Percentiles rank a stretch among this genome's conserved stretches.
Conservation (phyloP, 1,140 invertebrate genomes). For the Meloidogyne floridensis region DNA sequence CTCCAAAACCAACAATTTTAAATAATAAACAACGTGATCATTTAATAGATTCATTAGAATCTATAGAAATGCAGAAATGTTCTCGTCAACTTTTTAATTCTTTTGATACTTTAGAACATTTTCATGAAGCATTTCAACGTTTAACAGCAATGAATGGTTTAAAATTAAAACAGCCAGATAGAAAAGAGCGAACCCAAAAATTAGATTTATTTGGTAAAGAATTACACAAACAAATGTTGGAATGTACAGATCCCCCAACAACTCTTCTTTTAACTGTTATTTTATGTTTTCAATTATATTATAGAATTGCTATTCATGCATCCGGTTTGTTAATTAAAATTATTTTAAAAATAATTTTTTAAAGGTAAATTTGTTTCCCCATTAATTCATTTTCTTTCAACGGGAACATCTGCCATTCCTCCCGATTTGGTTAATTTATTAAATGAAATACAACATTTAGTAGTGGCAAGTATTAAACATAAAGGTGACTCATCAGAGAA, state of each 20-base stretch:
- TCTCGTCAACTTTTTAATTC: conserved; percentile 40
- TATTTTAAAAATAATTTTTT: not conserved
- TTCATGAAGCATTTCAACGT: conserved; percentile 44
- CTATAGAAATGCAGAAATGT: conserved; percentile 26
- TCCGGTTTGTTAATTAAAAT: conserved; percentile 22
- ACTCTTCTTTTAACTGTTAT: conserved; percentile 25
- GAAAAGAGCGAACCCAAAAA: conserved; percentile 35
- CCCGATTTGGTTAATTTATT: conserved; percentile 22
- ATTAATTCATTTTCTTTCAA: conserved; percentile 28
- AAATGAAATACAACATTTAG: conserved; percentile 31
- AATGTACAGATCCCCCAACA: conserved; percentile 12
- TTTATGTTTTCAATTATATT: conserved; percentile 13
- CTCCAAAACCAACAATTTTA: conserved; percentile 29
- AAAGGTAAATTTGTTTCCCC: conserved; percentile 32
- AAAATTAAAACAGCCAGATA: conserved; percentile 43
- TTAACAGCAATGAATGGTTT: conserved; percentile 32
- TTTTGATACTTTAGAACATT: conserved; percentile 28
- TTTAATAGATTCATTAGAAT: conserved; percentile 18
- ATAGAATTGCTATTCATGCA: conserved; percentile 27
- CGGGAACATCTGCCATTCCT: not conserved
- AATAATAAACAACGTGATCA: conserved; percentile 34
- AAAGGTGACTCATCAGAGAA: not conserved
- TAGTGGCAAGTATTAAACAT: conserved; percentile 25
- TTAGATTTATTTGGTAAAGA: conserved; percentile 7
- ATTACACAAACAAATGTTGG: conserved; percentile 12